Conservation (phyloP, 2,888 invertebrate genomes). For the Chymomyza caudatula region DNA sequence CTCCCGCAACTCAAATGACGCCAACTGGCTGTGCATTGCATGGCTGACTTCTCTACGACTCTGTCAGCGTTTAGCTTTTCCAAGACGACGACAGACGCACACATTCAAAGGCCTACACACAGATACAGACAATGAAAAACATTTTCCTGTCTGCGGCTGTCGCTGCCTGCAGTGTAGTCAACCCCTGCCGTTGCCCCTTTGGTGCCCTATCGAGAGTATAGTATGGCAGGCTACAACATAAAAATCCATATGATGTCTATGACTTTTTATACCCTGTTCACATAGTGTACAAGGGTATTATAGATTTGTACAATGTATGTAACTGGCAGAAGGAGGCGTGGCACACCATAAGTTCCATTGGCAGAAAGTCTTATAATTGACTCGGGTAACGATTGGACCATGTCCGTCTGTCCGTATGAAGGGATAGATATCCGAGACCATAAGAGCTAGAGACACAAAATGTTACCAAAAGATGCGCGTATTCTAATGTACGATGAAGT, state of each 20-base stretch:
- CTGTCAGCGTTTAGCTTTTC: slow-evolving; percentile 47
- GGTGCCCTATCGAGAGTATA: slow-evolving; percentile 1
- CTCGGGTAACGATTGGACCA: no score
- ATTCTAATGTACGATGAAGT: no score
- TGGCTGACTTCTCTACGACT: slow-evolving; percentile 4
- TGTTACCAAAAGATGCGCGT: no score
- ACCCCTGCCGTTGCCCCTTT: slow-evolving; percentile 20
- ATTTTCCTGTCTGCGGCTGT: slow-evolving; percentile 58
- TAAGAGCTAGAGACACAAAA: no score
- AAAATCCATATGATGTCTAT: slow-evolving; percentile 69
- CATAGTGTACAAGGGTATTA: slow-evolving; percentile 5
- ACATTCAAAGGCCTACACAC: slow-evolving; percentile 39
- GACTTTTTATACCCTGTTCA: slow-evolving; percentile 40
- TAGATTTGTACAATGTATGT: neutral
- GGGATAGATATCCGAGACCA: no score
- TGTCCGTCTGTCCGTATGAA: no score
- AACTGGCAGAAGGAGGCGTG: neutral
- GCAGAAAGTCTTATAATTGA: no score
- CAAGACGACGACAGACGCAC: slow-evolving; percentile 36
- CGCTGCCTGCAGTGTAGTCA: slow-evolving; percentile 19
- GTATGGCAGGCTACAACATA: slow-evolving; percentile 17
- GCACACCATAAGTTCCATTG: no score
- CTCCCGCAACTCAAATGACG: slow-evolving; percentile 71
- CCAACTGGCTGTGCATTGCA: slow-evolving; percentile 27
- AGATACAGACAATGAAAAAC: slow-evolving; percentile 61